These are phyloP conservation scores for Drosophila tanythrix DNA, from an alignment of 2,888 invertebrate genomes.

Conservation along the genomic window DNA sequence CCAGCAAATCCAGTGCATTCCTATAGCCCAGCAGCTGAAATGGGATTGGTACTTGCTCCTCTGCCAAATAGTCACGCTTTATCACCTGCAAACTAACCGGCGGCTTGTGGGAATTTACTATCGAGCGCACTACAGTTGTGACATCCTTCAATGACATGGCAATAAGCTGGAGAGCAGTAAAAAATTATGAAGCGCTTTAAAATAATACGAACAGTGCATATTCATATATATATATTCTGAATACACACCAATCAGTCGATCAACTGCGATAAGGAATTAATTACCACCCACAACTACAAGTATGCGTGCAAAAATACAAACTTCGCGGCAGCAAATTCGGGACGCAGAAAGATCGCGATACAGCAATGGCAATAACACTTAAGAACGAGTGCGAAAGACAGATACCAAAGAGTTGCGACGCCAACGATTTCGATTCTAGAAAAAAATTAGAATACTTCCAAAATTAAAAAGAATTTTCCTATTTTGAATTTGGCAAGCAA, in stretches of 20 bases:
- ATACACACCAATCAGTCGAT: slow-evolving; percentile 37
- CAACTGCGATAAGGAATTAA: slow-evolving; percentile 52
- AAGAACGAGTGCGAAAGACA: slow-evolving; percentile 15
- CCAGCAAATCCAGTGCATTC: slow-evolving; percentile 87
- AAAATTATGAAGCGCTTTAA: neutral
- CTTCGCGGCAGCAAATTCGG: slow-evolving; percentile 32
- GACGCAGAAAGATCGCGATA: slow-evolving; percentile 26
- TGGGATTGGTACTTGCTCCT: slow-evolving; percentile 89
- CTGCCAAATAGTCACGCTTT: slow-evolving; percentile 87
- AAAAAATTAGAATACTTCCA: neutral
- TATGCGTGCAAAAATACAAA: slow-evolving; percentile 40
- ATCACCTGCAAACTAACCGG: slow-evolving; percentile 79
- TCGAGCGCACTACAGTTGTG: slow-evolving; percentile 78
- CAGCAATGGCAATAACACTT: slow-evolving; percentile 22
- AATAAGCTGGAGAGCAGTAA: slow-evolving; percentile 18
- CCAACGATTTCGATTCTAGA: neutral
- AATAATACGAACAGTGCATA: neutral
- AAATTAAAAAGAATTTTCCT: neutral
- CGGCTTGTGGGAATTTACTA: slow-evolving; percentile 81
- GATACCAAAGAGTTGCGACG: neutral
- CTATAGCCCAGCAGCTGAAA: slow-evolving; percentile 87
- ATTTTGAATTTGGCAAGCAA: neutral
- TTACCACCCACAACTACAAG: slow-evolving; percentile 42
- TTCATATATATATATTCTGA: neutral
- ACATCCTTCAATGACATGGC: slow-evolving; percentile 57